Conservation (phyloP, 2,888 invertebrate genomes). For the Netelia virgata region DNA sequence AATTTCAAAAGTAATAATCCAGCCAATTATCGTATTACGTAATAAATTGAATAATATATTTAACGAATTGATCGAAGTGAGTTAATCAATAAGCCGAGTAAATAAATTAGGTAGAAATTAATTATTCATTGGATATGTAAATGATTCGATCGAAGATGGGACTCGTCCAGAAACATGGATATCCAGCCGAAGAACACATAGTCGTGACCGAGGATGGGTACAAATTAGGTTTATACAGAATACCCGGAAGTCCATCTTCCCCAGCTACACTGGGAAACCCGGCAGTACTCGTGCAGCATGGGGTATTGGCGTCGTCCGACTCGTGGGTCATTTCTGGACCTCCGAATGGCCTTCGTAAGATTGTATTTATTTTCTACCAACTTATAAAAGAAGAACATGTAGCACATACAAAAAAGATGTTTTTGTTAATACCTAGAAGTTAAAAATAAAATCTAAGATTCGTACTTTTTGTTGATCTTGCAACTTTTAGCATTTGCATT, state of each 20-base stretch:
- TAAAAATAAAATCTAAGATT: neutral
- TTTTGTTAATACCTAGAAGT: neutral
- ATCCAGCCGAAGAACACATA: slow-evolving; percentile 76
- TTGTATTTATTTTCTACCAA: neutral
- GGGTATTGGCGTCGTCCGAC: slow-evolving; percentile 77
- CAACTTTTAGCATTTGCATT: slow-evolving; percentile 78
- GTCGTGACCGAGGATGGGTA: slow-evolving; percentile 78
- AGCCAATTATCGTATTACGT: no score
- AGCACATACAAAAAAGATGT: neutral
- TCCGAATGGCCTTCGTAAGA: slow-evolving; percentile 77
- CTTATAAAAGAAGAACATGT: neutral
- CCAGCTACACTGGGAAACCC: slow-evolving; percentile 70
- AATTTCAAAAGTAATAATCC: no score
- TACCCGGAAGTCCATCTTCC: slow-evolving; percentile 72
- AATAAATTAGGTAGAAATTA: neutral
- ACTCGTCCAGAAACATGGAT: slow-evolving; percentile 73
- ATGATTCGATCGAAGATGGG: slow-evolving; percentile 64
- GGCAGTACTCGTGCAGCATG: slow-evolving; percentile 76
- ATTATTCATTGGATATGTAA: no score
- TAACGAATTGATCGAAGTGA: no score
- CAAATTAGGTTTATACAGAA: slow-evolving; percentile 74
- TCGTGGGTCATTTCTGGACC: slow-evolving; percentile 77
- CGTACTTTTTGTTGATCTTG: neutral
- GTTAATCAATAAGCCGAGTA: neutral
- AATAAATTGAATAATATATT: no score